Conservation (phyloP, 2,797 vertebrate genomes). For the Bradypodion pumilum region DNA sequence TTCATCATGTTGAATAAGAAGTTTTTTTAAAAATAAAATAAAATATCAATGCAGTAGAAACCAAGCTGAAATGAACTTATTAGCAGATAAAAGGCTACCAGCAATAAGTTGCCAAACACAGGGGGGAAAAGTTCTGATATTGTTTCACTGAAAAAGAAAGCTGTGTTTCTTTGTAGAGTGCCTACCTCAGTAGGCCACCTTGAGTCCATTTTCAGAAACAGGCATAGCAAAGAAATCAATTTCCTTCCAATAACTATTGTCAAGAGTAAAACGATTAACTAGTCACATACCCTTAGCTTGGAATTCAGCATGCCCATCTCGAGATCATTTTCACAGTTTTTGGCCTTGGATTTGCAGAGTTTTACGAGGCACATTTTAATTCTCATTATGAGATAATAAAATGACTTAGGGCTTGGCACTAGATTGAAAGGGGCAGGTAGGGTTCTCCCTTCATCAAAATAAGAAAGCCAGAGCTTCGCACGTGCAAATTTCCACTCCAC, state of each 20-base stretch:
- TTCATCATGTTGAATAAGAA: slow-evolving; percentile 6
- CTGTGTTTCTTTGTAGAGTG: not conserved
- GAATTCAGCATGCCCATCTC: slow-evolving; percentile 97
- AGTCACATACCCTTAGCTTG: slow-evolving; percentile 82
- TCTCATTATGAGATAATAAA: slow-evolving; percentile 94
- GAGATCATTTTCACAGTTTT: slow-evolving; percentile 86
- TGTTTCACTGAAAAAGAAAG: not conserved
- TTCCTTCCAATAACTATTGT: not conserved
- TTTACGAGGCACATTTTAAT: slow-evolving; percentile 89
- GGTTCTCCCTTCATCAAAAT: slow-evolving; percentile 96
- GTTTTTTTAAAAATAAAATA: too few relatives aligned
- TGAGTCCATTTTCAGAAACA: not conserved
- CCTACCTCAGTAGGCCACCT: not conserved
- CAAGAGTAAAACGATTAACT: slow-evolving; percentile 12
- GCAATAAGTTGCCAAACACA: not conserved
- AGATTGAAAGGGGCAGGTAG: slow-evolving; percentile 94
- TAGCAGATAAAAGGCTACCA: not conserved
- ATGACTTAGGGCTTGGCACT: slow-evolving; percentile 96
- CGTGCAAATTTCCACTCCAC: slow-evolving; percentile 98
- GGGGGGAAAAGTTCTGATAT: not conserved
- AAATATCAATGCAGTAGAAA: not conserved
- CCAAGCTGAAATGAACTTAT: not conserved
- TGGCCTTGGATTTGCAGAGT: slow-evolving; percentile 91
- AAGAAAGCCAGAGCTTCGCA: slow-evolving; percentile 96
- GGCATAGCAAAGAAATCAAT: not conserved